Evolutionary conservation across 2,797 vertebrate species (phyloP), one percentile per base, ranked within the genome.

Genomic region (Tenualosa ilisha): DNA sequence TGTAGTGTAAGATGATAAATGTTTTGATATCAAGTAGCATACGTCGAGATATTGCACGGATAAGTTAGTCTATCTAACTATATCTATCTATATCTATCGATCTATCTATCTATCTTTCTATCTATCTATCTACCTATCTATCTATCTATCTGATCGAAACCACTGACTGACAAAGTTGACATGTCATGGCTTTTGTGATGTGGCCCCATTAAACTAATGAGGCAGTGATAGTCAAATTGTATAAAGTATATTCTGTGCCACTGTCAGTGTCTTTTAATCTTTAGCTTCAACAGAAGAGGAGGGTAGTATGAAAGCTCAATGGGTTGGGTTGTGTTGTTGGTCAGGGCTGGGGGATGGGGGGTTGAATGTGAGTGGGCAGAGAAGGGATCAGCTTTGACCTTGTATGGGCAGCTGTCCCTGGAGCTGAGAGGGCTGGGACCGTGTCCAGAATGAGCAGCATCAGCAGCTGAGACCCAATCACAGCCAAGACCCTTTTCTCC

Each of bases 371-470:
- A 56, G 84, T 6, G 72, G 22, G 40, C 22, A 56, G n/a, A 20
- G 49, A 84, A 50, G 46, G 59, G 65, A 50, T 68, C 43, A 84
- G 61, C 65, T 63, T 84, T 84, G 83, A 84, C 83, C 83, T 84
- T 84, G 83, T 84, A 84, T 84, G 83, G 65, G 83, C 83, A 84
- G 61, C 59, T 84, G 83, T 84, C 83, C 65, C 59, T 46, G 61
- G 61, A 68, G 59, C 61, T 5, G 83, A 68, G 56, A 79, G 72
- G 40, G 24, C 61, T 65, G 83, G 83, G 83, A 84, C 83, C n/a
- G 83, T 65, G 61, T 51, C 83, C 61, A 65, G 83, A 84, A 40
- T 51, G 83, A 84, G 83, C 61, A 84, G 43, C 61, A 50, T 84
- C 72, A 79, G 72, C 72, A 79, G 72, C 72, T 79, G 72, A 79